Evolutionary conservation across 1,140 invertebrate species (phyloP), one percentile per base, ranked within the genome.

Genomic region (Panonychus citri): DNA sequence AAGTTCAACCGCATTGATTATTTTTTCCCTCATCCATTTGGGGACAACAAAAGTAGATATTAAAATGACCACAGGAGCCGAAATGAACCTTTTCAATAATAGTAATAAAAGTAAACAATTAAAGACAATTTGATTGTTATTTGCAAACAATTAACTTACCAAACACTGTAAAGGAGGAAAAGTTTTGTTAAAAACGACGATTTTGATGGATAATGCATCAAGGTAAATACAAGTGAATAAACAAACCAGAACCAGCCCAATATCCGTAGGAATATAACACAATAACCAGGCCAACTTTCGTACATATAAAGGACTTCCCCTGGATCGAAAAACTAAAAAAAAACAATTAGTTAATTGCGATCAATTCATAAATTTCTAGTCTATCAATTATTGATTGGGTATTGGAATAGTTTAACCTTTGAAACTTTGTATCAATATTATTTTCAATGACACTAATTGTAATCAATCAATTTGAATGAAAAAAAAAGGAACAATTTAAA

Each of bases 11-110:
- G 78, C 81, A 60, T 80, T 81, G 0, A 87, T 82, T 0, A 87
- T 78, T 63, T 85, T 89, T 65, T 90, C 86, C 60, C 88, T 68
- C n/a, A 88, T 79, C 85, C 85, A 91, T 68, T 81, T 80, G 67
- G 85, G 82, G 53, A 91, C 79, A 49, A 81, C 78, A 59, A 79
- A 76, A 64, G 84, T 86, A 1, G 83, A 79, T n/a, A 82, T 77
- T 1, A 93, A 64, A 54, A 88, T 81, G 43, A 84, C 77, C 1
- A 82, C 69, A 0, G 83, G 83, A 2, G 79, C 81, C 2, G 83
- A 78, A 63, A 81, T 76, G 68, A 86, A 81, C 76, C 76, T 78
- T 58, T 12, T 60, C 62, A 24, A 13, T 49, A n/a, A 1, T 24
- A 4, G 24, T 13, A 43, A 59, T 57, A 56, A 28, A 27, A 28